Conservation (phyloP, 2,888 invertebrate species). For the Vanessa cardui region DNA sequence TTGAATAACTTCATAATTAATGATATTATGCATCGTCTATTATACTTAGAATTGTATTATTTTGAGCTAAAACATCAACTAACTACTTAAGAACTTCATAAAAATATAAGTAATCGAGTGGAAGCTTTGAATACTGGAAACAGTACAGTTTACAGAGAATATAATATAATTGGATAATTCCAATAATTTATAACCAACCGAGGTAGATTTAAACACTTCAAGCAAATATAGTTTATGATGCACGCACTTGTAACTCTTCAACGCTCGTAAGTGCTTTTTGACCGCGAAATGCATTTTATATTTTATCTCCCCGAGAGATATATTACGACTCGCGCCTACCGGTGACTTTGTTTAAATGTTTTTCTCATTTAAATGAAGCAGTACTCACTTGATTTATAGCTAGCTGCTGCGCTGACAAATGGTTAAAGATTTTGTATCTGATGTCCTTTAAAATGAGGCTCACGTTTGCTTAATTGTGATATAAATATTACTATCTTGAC, state of each 20-base stretch:
- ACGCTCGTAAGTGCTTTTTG: slow-evolving; percentile 32
- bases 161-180: slow-evolving; percentile 8
- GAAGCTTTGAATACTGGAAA: neutral
- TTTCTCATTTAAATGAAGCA: slow-evolving; percentile 44
- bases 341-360: slow-evolving; percentile 41
- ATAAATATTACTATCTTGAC: slow-evolving; percentile 31
- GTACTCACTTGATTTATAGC: slow-evolving; percentile 40
- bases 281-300: slow-evolving; percentile 39
- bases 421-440: slow-evolving; percentile 39
- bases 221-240: slow-evolving; percentile 31
- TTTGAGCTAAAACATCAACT: neutral
- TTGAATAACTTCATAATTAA: slow-evolving; percentile 34
- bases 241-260: slow-evolving; percentile 36
- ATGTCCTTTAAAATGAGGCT: slow-evolving; percentile 26
- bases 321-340: slow-evolving; percentile 41
- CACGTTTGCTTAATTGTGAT: slow-evolving; percentile 29
- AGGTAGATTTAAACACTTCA: slow-evolving; percentile 15
- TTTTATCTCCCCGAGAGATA: slow-evolving; percentile 40
- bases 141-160: neutral
- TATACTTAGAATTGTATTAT: neutral
- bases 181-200: slow-evolving; percentile 2
- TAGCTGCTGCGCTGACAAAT: slow-evolving; percentile 40
- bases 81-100: too few species aligned
- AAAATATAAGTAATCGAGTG: too few species aligned
- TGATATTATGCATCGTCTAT: slow-evolving; percentile 25